phyloP scores from a whole-genome alignment of 1,140 invertebrate genomes.

The Ceratoteleas bidentatus region DNA sequence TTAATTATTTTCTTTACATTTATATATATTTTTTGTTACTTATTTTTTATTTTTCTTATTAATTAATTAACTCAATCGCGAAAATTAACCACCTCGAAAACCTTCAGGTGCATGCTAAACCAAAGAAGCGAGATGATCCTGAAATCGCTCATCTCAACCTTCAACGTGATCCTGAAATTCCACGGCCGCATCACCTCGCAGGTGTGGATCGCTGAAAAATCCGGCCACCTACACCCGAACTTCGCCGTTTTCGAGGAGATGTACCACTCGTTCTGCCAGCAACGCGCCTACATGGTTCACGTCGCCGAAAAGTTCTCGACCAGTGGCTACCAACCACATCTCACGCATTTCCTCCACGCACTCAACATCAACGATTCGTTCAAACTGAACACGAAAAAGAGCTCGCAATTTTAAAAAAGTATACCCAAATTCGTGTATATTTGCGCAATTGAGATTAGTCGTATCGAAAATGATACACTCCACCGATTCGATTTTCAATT shows the following conservation, averaged over 20 bases:
- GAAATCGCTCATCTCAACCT: slow-evolving; percentile 85
- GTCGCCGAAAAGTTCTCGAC: slow-evolving; percentile 76
- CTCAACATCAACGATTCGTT: slow-evolving; percentile 79
- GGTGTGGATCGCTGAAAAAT: slow-evolving; percentile 64
- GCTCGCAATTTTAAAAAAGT: slow-evolving; percentile 26
- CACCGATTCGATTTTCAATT: too few relatives aligned
- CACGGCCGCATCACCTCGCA: slow-evolving; percentile 82
- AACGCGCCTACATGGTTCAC: slow-evolving; percentile 75
- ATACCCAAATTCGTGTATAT: too few relatives aligned
- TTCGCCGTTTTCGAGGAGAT: slow-evolving; percentile 75
- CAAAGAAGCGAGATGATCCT: slow-evolving; percentile 85
- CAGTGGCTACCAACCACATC: slow-evolving; percentile 78
- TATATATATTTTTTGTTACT: too few relatives aligned
- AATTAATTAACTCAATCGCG: too few relatives aligned
- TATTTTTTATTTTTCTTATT: too few relatives aligned
- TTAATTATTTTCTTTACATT: too few relatives aligned
- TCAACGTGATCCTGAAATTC: slow-evolving; percentile 87
- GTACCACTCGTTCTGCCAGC: slow-evolving; percentile 77
- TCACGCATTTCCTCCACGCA: slow-evolving; percentile 78
- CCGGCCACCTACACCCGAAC: slow-evolving; percentile 71
- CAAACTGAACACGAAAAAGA: slow-evolving; percentile 69
- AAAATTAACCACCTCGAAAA: too few relatives aligned
- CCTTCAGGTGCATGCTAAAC: slow-evolving; percentile 87
- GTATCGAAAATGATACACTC: too few relatives aligned
- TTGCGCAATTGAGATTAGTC: too few relatives aligned